A percentile compares a stretch with the other conserved stretches of the same genome.
Conservation (phyloP, 2,113 vertebrate genomes). For the Gasterosteus nipponicus region DNA sequence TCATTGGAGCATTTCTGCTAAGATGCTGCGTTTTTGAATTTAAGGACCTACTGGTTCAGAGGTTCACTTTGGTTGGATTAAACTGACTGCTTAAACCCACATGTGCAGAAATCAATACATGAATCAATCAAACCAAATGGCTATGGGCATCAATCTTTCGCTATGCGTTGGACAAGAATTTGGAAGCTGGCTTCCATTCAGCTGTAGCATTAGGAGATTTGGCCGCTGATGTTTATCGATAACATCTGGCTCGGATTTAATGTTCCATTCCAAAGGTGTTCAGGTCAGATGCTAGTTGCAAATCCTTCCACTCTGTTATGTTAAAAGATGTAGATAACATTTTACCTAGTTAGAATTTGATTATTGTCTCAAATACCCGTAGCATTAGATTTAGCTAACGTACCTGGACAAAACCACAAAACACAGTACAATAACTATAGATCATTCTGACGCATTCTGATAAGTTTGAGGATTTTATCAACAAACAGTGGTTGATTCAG, state of each 20-base stretch:
- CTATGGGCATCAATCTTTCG: slow-evolving; percentile 15
- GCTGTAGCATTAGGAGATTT: neutral
- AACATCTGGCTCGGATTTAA: neutral
- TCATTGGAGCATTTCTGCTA: neutral
- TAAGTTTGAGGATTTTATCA: slow-evolving; percentile 23
- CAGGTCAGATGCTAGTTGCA: slow-evolving; percentile 1
- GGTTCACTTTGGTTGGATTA: slow-evolving; percentile 7
- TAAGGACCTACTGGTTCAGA: slow-evolving; percentile 3
- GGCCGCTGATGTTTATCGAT: neutral
- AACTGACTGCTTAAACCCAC: slow-evolving; percentile 13
- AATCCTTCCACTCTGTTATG: neutral
- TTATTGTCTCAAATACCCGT: neutral
- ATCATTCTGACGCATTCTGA: slow-evolving; percentile 23
- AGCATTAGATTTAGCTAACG: neutral
- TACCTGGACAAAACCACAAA: slow-evolving; percentile 1
- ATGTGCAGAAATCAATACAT: slow-evolving; percentile 36
- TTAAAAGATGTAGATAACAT: neutral
- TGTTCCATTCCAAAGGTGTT: slow-evolving; percentile 26
- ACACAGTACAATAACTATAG: neutral
- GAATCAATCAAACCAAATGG: slow-evolving; percentile 36
- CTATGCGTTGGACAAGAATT: slow-evolving; percentile 10
- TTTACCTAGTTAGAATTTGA: neutral
- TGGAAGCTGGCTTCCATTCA: slow-evolving; percentile 7
- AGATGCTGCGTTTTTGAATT: neutral
- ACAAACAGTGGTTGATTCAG: slow-evolving; percentile 34